Conservation (phyloP, 2,797 vertebrate genomes). For the Sphenodon punctatus region DNA sequence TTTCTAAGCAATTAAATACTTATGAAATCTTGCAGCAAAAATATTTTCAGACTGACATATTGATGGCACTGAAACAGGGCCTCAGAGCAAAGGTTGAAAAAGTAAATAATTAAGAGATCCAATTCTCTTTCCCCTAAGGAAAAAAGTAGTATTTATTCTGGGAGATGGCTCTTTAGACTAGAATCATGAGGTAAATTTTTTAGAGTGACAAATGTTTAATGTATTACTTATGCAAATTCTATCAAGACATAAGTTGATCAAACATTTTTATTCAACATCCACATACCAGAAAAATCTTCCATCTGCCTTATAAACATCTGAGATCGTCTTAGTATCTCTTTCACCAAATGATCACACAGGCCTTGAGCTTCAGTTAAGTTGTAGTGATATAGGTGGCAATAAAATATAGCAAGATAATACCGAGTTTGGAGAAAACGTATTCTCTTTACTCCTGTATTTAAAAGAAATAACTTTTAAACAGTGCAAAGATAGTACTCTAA, state of each 20-base stretch:
- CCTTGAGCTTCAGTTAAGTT: slow-evolving; percentile 89
- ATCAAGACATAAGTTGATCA: background rate
- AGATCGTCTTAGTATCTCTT: slow-evolving; percentile 74
- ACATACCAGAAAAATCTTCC: slow-evolving; percentile 66
- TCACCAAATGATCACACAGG: slow-evolving; percentile 88
- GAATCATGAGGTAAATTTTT: accelerated
- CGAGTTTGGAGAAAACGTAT: slow-evolving; percentile 82
- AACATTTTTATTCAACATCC: background rate
- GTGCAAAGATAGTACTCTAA: no score
- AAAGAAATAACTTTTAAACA: slow-evolving; percentile 29
- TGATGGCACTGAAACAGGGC: background rate
- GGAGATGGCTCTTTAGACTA: background rate
- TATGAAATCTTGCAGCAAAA: background rate
- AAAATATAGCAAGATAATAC: slow-evolving; percentile 90
- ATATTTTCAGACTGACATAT: background rate
- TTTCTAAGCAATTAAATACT: background rate
- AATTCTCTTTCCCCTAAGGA: background rate
- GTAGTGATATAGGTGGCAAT: slow-evolving; percentile 87
- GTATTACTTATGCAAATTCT: background rate
- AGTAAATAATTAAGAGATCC: background rate
- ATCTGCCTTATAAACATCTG: slow-evolving; percentile 52
- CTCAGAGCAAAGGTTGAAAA: background rate
- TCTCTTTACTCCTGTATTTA: slow-evolving; percentile 75
- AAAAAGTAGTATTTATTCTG: background rate
- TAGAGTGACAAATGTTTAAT: background rate